Conservation (phyloP, 2,113 vertebrate species). For the Myotis brandtii region DNA sequence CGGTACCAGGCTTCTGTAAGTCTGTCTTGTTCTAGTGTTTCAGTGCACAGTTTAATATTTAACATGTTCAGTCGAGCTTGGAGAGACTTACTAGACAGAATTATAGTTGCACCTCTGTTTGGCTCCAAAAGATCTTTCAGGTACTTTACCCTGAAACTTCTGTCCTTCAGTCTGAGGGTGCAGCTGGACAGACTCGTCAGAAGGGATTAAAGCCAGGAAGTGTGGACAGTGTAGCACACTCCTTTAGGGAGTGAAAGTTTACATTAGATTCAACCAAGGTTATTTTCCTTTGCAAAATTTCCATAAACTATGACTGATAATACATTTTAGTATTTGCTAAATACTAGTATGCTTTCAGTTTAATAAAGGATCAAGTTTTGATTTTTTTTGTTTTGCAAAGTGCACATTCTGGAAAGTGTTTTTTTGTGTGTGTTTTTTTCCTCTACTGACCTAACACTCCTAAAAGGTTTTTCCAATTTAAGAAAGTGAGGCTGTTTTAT, state of each 20-base stretch:
- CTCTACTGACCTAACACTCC: background rate
- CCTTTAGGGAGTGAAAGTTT: background rate
- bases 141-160: background rate
- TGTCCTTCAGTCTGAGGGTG: background rate
- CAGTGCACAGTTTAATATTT: background rate
- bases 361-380: background rate
- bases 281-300: constrained; percentile 7
- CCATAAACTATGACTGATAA: background rate
- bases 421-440: background rate
- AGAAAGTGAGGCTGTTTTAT: background rate
- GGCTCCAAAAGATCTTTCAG: no score
- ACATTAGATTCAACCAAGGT: background rate
- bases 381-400: background rate
- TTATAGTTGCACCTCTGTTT: background rate
- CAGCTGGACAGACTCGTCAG: background rate
- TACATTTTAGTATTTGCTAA: constrained; percentile 35
- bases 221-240: background rate
- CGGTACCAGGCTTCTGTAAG: background rate
- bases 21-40: background rate
- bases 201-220: background rate
- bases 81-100: background rate
- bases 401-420: background rate
- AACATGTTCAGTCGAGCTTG: background rate
- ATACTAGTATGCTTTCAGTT: background rate
- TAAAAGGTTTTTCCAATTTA: background rate